Conservation (phyloP, 2,888 invertebrate species). For the Leptinotarsa juncta region DNA sequence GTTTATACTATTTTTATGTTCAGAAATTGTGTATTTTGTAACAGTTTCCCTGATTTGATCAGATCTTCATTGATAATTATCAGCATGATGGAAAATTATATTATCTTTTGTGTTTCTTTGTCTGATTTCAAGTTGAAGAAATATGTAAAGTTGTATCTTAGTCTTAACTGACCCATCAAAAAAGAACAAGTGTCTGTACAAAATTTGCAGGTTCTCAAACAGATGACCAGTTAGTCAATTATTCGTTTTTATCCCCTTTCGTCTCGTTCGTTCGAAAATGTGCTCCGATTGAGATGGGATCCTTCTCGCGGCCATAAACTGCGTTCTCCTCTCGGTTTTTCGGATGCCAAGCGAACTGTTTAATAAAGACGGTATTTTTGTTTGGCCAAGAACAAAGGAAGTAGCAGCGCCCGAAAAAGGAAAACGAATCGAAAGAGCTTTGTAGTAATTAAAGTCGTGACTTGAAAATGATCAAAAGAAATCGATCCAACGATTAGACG, state of each 20-base stretch:
- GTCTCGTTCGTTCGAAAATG: not conserved
- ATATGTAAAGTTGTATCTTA: not conserved
- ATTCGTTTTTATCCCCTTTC: slow-evolving; percentile 6
- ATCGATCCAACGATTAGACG: slow-evolving; percentile 1
- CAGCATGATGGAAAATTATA: too few relatives aligned
- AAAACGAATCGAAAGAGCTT: slow-evolving; percentile 21
- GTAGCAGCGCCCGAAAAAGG: not conserved
- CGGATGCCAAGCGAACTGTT: slow-evolving; percentile 11
- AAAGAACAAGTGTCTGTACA: not conserved
- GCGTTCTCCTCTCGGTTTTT: not conserved
- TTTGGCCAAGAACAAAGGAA: slow-evolving; percentile 23
- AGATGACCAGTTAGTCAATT: not conserved
- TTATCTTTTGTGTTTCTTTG: too few relatives aligned
- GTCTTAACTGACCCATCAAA: not conserved
- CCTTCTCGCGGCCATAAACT: slow-evolving; percentile 2
- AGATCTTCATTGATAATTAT: too few relatives aligned
- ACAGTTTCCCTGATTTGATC: too few relatives aligned
- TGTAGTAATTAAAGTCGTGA: slow-evolving; percentile 30
- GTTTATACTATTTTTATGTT: too few relatives aligned
- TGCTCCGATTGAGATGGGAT: slow-evolving; percentile 5
- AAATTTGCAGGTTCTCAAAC: not conserved
- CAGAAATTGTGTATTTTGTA: too few relatives aligned
- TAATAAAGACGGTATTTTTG: slow-evolving; percentile 25
- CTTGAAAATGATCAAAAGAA: slow-evolving; percentile 13
- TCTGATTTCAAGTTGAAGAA: too few relatives aligned